phyloP scores from a whole-genome alignment of 2,113 vertebrate genomes.

The Nesospiza acunhae region DNA sequence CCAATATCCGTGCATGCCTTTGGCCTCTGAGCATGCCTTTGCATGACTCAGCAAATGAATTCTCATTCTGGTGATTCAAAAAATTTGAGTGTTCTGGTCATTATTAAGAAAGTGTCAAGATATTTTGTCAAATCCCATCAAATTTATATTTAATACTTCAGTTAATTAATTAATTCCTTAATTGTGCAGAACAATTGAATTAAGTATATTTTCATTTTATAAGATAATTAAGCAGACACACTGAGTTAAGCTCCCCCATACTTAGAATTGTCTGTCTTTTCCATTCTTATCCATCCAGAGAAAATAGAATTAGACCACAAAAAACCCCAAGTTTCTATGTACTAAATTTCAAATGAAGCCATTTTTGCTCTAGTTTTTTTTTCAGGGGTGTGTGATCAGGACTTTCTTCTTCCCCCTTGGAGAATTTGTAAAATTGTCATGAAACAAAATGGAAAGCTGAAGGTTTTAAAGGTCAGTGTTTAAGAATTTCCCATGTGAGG shows the following conservation, averaged over 20 bases:
- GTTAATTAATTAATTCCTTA: constrained; percentile 16
- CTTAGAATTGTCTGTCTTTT: background rate
- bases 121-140: constrained; percentile 6
- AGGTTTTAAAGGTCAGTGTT: background rate
- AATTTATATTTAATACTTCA: background rate
- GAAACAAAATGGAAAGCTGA: background rate
- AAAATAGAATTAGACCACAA: background rate
- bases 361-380: background rate
- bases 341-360: background rate
- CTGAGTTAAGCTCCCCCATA: background rate
- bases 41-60: background rate
- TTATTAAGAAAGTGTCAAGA: background rate
- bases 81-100: background rate
- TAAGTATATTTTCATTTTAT: background rate
- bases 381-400: background rate
- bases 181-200: constrained; percentile 6
- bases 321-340: background rate
- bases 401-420: background rate
- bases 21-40: background rate
- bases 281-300: background rate
- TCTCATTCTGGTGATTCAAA: background rate
- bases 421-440: background rate
- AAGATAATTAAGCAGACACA: background rate
- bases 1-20: background rate
- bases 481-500: background rate